Evolutionary conservation across 2,797 vertebrate genomes (phyloP), one percentile per base, ranked within the genome.

Genomic region (Anguilla megastoma): DNA sequence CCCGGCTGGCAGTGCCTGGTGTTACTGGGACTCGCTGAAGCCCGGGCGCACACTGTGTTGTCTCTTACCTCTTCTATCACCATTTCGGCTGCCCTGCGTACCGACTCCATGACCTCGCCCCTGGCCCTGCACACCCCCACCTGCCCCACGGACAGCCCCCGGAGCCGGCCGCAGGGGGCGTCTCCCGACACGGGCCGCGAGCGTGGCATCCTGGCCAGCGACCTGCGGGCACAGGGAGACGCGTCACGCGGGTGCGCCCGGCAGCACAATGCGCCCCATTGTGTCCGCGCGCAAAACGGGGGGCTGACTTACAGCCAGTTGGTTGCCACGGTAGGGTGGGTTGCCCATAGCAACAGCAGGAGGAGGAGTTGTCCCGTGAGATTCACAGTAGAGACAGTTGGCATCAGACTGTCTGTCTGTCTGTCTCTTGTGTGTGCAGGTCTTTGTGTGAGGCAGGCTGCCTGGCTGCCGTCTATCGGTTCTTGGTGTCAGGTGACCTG

Each of bases 341-440:
- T 95, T 95, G 94, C 96, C 95, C 96, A 97, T 96, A 97, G 96
- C 96, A 97, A 95, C 95, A 97, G 95, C 96, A 97, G 96, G 96
- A 97, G 79, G 79, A 82, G 96, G 95, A 96, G 93, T 94, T 94
- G 96, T 97, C 95, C 95, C 91, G 95, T 95, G 93, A 96, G 94
- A 95, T 94, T 96, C 95, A 95, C 96, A 95, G 96, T 92, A 92
- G 94, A 96, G 96, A 95, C 96, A 94, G 95, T 96, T 96, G 95
- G 96, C 96, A 97, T 97, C 96, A 96, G 96, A 96, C 95, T 96
- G 95, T 96, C 95, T 90, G 93, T 95, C 94, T 91, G 92, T 95
- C 93, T 82, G 86, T 94, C 92, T 83, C 91, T 45, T 93, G 91
- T 89, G 93, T 95, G 95, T 94, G 94, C 92, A 91, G 89, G 92